These are phyloP conservation scores for Drosophila ohnishii DNA, from an alignment of 1,140 invertebrate genomes.

Conservation along the genomic window DNA sequence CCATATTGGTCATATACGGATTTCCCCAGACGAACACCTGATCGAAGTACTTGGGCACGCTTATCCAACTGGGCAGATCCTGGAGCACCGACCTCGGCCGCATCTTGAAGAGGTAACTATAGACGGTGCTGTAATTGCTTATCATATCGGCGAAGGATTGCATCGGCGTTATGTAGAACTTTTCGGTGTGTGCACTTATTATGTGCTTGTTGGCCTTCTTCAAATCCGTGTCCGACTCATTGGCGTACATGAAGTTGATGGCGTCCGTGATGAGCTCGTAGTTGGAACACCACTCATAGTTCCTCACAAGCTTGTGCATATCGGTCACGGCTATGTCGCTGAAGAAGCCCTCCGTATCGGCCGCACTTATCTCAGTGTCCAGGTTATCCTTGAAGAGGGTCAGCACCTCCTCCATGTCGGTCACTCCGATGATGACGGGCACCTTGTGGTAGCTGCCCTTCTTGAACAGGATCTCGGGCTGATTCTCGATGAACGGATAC, in stretches of 20 bases:
- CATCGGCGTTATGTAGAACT: slow-evolving; percentile 88
- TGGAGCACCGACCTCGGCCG: slow-evolving; percentile 87
- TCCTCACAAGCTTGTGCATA: slow-evolving; percentile 82
- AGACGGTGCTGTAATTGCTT: slow-evolving; percentile 85
- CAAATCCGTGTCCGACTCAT: slow-evolving; percentile 84
- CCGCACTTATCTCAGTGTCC: slow-evolving; percentile 84
- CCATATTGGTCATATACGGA: slow-evolving; percentile 86
- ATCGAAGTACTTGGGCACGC: slow-evolving; percentile 91
- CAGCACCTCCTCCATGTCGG: slow-evolving; percentile 90
- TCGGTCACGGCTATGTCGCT: slow-evolving; percentile 86
- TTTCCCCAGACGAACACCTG: slow-evolving; percentile 91
- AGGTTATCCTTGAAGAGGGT: slow-evolving; percentile 85
- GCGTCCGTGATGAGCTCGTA: slow-evolving; percentile 88
- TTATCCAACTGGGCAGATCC: slow-evolving; percentile 88
- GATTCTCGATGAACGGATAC: slow-evolving; percentile 87
- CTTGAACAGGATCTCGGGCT: slow-evolving; percentile 86
- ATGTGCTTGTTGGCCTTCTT: slow-evolving; percentile 84
- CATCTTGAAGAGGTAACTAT: slow-evolving; percentile 90
- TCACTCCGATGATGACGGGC: slow-evolving; percentile 89
- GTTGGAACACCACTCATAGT: slow-evolving; percentile 86
- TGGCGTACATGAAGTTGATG: slow-evolving; percentile 89
- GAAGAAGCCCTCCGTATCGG: slow-evolving; percentile 86
- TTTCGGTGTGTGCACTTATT: slow-evolving; percentile 88
- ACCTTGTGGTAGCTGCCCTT: slow-evolving; percentile 86
- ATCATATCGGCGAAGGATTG: slow-evolving; percentile 87